Evolutionary conservation across 2,113 vertebrate genomes (phyloP).

Genomic region (Eudorcas thomsonii): DNA sequence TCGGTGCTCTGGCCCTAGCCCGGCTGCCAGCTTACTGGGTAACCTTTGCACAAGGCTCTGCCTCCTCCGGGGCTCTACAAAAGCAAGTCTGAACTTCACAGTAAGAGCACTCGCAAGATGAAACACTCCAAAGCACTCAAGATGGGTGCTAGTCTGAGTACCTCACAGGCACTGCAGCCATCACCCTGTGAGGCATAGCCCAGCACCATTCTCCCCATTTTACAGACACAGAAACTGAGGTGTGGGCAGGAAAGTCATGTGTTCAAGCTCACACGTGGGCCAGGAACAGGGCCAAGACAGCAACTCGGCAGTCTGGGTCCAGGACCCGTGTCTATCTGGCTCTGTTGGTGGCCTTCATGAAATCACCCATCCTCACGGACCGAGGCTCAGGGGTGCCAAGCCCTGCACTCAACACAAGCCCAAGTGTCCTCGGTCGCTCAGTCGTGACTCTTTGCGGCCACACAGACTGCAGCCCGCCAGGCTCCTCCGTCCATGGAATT

Average conservation of each 20-base stretch:
- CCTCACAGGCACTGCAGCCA: too few relatives aligned
- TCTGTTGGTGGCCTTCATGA: rapidly evolving
- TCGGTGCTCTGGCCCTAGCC: background rate
- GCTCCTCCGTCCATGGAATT: background rate
- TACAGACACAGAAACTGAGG: background rate
- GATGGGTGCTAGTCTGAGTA: background rate
- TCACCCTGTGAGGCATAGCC: background rate
- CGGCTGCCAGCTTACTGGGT: background rate
- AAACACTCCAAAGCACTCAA: background rate
- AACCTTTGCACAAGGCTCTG: background rate
- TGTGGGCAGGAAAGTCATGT: background rate
- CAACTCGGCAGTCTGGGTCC: background rate
- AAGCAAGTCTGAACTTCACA: background rate
- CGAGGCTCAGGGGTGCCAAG: rapidly evolving
- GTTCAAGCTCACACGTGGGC: background rate
- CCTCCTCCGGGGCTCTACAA: background rate
- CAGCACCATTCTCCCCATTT: background rate
- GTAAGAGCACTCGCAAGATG: background rate
- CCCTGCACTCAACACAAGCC: rapidly evolving
- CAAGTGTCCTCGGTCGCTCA: background rate
- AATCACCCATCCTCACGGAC: rapidly evolving
- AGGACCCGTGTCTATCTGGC: background rate
- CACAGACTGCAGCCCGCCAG: background rate
- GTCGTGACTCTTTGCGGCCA: background rate
- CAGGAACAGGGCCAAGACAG: background rate